phyloP scores from a whole-genome alignment of 1,140 invertebrate genomes.

The Caenorhabditis tropicalis region DNA sequence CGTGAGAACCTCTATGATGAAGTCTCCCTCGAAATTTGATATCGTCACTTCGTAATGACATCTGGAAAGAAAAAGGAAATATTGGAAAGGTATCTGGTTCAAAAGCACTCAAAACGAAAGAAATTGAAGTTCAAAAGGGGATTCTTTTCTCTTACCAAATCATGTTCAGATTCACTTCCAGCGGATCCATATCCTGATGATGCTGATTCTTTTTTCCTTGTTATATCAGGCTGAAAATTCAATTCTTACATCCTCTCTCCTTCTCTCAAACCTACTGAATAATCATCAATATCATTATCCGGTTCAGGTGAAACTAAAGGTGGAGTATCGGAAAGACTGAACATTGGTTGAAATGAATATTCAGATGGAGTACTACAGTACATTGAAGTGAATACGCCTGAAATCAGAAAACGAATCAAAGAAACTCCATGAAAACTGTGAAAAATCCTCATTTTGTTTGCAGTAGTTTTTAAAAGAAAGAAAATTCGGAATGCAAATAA shows the following conservation, averaged over 20 bases:
- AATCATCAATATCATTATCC: constrained; percentile 43
- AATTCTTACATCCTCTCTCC: not conserved
- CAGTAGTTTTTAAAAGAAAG: too few relatives aligned
- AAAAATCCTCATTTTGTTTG: too few relatives aligned
- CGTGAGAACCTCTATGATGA: constrained; percentile 7
- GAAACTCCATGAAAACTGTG: too few relatives aligned
- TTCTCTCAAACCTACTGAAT: not conserved
- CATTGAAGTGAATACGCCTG: constrained; percentile 29
- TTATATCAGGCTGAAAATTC: constrained; percentile 33
- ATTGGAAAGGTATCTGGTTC: not conserved
- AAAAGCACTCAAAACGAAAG: not conserved
- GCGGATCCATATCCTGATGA: constrained; percentile 46
- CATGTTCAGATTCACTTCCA: constrained; percentile 43
- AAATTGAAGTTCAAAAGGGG: not conserved
- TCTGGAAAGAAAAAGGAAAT: not conserved
- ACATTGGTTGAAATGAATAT: constrained; percentile 12
- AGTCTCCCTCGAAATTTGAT: constrained; percentile 20
- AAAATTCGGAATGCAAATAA: too few relatives aligned
- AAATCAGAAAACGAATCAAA: not conserved
- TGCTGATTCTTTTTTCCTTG: constrained; percentile 7
- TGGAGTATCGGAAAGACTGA: not conserved
- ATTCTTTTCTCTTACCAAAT: not conserved
- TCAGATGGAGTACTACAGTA: not conserved
- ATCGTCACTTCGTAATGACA: constrained; percentile 30
- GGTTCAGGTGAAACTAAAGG: not conserved